Base-by-base conservation (phyloP, 2,113 vertebrate genomes). In the Labeo rohita region DNA sequence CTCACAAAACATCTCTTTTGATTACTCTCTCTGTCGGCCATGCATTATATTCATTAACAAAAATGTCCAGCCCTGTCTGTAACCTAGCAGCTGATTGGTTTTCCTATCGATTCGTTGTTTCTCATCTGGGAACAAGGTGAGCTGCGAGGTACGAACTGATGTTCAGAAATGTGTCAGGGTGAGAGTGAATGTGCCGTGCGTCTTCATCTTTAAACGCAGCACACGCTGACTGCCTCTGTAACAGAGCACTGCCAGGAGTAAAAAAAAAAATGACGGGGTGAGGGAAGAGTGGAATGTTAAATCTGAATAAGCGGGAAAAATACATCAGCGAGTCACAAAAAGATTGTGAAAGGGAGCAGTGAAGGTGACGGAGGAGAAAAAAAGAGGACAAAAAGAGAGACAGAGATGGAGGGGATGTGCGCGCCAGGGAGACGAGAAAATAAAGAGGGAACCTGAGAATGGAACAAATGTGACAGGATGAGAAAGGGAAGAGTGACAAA, bases 351-450 rank as follows among this genome's bases (percentile, higher is more conserved):
- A 45, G 54, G 50, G 54, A 74, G 66, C 52, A 85, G 16, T 70
- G 54, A 74, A 87, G 65, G 73, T 79, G 84, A 80, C 12, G 52
- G 56, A 84, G 16, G 63, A 36, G 54, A 43, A 18, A 59, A 83
- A 83, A 85, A 77, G 66, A 52, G 68, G 28, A 84, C 65, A 84
- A 50, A 75, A 78, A 74, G 68, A 66, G 54, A 82, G 87, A 85
- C 56, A 76, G 61, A 66, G 87, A 86, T 72, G 89, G 77, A 80
- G 74, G 83, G 86, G 90, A 80, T 88, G 70, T 4, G 21, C 59
- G 34, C 1, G 11, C 66, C 34, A 78, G 21, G 39, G 77, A 73
- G 66, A 56, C 63, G 49, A 52, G 79, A 50, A 87, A 52, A 79
- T 23, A 83, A 36, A 68, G 80, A 87, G 88, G 43, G 34, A n/a